phyloP scores from a whole-genome alignment of 2,113 vertebrate species.

The Passerina amoena region DNA sequence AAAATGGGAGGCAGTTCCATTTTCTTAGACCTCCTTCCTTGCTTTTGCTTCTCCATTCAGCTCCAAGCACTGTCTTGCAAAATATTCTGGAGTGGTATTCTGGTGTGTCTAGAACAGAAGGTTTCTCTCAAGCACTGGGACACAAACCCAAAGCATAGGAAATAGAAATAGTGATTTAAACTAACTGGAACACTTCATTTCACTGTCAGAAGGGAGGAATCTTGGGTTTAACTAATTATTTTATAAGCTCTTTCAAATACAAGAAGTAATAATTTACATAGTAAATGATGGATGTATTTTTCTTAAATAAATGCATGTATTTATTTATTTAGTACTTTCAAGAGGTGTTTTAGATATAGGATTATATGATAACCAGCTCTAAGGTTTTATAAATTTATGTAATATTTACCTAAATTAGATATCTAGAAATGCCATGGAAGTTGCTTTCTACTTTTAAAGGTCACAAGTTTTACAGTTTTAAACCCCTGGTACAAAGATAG shows the following conservation, averaged over 20 bases:
- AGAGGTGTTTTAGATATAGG: background rate
- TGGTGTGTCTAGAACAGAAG: background rate
- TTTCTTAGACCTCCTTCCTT: background rate
- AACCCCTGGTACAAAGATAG: background rate
- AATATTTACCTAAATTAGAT: background rate
- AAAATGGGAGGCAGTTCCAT: background rate
- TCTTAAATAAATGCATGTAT: background rate
- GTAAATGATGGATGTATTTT: background rate
- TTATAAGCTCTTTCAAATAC: background rate
- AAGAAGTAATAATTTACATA: background rate
- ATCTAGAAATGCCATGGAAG: background rate
- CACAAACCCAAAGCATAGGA: background rate
- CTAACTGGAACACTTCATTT: background rate
- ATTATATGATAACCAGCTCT: background rate
- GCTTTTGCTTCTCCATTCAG: background rate
- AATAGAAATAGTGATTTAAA: background rate
- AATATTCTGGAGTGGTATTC: background rate
- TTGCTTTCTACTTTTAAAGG: constrained; percentile 11
- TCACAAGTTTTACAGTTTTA: background rate
- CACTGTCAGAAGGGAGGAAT: background rate
- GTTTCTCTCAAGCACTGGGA: background rate
- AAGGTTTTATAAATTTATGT: background rate
- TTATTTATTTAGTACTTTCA: background rate
- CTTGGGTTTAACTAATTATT: background rate
- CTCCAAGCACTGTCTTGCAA: background rate